phyloP scores from a whole-genome alignment of 1,140 invertebrate genomes.

The Lepeophtheirus salmonis region DNA sequence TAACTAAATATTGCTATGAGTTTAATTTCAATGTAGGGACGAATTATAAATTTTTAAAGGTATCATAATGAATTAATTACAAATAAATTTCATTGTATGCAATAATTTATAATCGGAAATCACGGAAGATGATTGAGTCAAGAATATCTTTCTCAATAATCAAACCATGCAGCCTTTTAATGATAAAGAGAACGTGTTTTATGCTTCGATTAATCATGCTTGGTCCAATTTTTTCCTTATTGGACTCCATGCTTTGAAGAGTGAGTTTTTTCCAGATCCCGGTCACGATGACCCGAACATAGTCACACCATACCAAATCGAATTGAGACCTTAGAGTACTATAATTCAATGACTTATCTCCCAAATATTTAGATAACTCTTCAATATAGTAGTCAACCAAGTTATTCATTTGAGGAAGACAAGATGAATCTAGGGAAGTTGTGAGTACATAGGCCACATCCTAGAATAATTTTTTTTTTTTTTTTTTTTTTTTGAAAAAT shows the following conservation, averaged over 20 bases:
- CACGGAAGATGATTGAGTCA: not conserved
- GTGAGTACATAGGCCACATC: conserved; percentile 17
- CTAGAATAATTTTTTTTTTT: not conserved
- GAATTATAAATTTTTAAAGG: too few species aligned
- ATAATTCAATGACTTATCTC: not conserved
- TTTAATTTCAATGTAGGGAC: too few species aligned
- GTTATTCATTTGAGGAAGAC: conserved; percentile 1
- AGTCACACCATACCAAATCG: conserved; percentile 16
- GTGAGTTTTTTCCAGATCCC: conserved; percentile 15
- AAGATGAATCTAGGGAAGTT: not conserved
- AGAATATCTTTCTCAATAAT: not conserved
- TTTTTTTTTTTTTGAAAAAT: conserved; percentile 1
- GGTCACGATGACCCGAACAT: conserved; percentile 14
- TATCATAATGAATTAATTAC: too few species aligned
- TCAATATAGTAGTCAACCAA: conserved; percentile 11
- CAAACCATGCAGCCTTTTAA: not conserved
- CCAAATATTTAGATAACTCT: not conserved
- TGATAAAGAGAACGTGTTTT: conserved; percentile 15
- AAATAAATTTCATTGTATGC: too few species aligned
- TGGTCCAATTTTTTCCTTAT: conserved; percentile 12
- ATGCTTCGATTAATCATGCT: conserved; percentile 15
- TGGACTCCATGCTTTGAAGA: not conserved
- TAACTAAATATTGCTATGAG: too few species aligned
- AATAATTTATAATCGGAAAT: too few species aligned
- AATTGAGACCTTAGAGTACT: not conserved